These are phyloP conservation scores for Pelusios castaneus DNA, from an alignment of 2,113 vertebrate species.

Conservation along the genomic window DNA sequence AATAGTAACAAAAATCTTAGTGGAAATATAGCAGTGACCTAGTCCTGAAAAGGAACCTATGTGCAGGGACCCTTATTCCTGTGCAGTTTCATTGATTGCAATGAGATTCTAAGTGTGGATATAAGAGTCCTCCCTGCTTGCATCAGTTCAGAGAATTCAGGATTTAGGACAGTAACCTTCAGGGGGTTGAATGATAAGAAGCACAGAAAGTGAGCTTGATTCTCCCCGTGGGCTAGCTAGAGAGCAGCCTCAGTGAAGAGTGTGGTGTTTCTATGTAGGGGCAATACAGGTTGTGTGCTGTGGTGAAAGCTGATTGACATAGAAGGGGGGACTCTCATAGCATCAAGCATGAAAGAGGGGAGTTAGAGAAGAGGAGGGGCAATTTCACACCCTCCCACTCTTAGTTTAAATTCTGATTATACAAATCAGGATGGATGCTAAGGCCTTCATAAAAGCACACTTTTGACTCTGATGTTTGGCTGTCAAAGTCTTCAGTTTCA, in stretches of 20 bases:
- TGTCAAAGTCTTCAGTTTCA: not conserved
- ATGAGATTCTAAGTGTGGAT: not conserved
- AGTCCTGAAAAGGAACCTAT: not conserved
- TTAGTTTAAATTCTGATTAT: not conserved
- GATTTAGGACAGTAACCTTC: not conserved
- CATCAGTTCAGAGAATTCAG: not conserved
- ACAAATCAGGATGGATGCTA: not conserved
- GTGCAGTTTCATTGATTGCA: not conserved
- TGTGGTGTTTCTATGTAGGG: not conserved
- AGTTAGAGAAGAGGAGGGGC: not conserved
- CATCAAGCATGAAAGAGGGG: not conserved
- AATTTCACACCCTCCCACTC: not conserved
- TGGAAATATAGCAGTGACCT: not conserved
- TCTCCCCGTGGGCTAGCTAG: not conserved
- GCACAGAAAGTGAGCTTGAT: not conserved
- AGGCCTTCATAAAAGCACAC: not conserved
- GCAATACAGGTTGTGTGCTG: not conserved
- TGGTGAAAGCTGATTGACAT: slow-evolving; percentile 6
- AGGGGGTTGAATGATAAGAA: not conserved
- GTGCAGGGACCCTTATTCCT: not conserved
- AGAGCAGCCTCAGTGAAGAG: not conserved
- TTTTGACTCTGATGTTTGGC: not conserved
- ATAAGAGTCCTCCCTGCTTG: not conserved
- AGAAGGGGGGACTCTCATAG: not conserved
- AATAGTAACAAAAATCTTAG: not conserved